A percentile compares a stretch with the other conserved stretches of the same genome.
These are phyloP conservation scores for Erethizon dorsatum DNA, from an alignment of 2,797 vertebrate genomes.

Conservation along the genomic window DNA sequence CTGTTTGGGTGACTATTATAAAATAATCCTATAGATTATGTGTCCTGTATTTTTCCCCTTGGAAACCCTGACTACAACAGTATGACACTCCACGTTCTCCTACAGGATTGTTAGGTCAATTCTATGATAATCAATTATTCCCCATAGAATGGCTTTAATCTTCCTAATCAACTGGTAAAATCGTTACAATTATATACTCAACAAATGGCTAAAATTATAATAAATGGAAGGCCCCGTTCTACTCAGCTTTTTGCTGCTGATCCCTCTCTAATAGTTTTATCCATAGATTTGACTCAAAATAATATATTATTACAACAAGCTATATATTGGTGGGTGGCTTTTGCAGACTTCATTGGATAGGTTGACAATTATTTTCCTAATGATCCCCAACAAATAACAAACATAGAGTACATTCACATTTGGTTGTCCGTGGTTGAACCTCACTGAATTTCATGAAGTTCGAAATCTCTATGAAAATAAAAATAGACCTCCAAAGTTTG, in stretches of 20 bases:
- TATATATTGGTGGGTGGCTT: background rate
- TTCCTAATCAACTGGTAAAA: background rate
- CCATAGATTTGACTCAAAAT: background rate
- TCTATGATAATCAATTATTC: background rate
- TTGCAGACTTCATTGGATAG: background rate
- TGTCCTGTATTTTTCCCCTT: too few relatives aligned
- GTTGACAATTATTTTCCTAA: background rate
- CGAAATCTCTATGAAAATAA: slow-evolving; percentile 22
- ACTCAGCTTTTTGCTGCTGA: background rate
- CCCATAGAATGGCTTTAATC: background rate
- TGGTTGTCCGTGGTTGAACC: background rate
- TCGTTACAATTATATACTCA: background rate
- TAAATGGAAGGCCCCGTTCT: background rate
- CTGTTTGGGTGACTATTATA: too few relatives aligned
- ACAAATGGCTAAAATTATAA: background rate
- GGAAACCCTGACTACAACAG: too few relatives aligned
- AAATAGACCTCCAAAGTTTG: background rate
- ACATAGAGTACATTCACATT: background rate
- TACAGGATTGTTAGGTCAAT: background rate
- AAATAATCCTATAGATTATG: too few relatives aligned
- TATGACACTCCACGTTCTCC: background rate
- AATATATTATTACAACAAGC: background rate
- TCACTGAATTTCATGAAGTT: background rate
- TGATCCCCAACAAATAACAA: background rate
- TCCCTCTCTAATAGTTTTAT: background rate